Evolutionary conservation across 2,888 invertebrate genomes (phyloP), one percentile per base, ranked within the genome.

Genomic region (Ichneumon xanthorius): DNA sequence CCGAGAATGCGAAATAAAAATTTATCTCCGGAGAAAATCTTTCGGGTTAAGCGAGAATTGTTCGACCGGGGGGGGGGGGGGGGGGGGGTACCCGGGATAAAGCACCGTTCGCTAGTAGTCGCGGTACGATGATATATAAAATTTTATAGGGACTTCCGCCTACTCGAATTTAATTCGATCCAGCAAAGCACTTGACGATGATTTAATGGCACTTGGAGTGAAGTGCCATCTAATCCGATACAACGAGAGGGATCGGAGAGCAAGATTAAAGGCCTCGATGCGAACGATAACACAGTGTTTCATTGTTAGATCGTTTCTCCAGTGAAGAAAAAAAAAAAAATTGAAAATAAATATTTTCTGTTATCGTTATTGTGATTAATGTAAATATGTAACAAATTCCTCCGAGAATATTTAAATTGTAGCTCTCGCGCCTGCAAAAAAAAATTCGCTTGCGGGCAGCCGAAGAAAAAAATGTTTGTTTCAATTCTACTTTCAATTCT

Each of bases 81-180:
- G n/a, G n/a, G n/a, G n/a, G n/a, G n/a, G n/a, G n/a, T n/a, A n/a
- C n/a, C n/a, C n/a, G n/a, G 7, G 33, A 63, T 48, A 37, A 19
- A 65, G 30, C 14, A 11, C 48, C 11, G 50, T 76, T 30, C 33
- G 30, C 19, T 30, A 30, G 4, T 14, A 55, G n/a, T 26, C 30
- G 48, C 33, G 37, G 37, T 26, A 45, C 30, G 33, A 78, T 45
- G 40, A 76, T 55, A 53, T 63, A 78, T 22, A 16, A 78, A 48
- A 78, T 70, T 61, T 70, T 40, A 78, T 70, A 50, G 58, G 58
- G 55, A 78, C 78, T 78, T 78, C 58, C 78, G 68, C 30, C 78
- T 26, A 22, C 58, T 48, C 4, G 14, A 55, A 78, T 45, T 68
- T 78, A 78, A 78, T 78, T 78, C 68, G 45, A 78, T 78, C 68